Percentiles rank a stretch among this genome's conserved stretches.
These are phyloP conservation scores for Elachura formosa DNA, from an alignment of 2,113 vertebrate genomes.

Conservation along the genomic window DNA sequence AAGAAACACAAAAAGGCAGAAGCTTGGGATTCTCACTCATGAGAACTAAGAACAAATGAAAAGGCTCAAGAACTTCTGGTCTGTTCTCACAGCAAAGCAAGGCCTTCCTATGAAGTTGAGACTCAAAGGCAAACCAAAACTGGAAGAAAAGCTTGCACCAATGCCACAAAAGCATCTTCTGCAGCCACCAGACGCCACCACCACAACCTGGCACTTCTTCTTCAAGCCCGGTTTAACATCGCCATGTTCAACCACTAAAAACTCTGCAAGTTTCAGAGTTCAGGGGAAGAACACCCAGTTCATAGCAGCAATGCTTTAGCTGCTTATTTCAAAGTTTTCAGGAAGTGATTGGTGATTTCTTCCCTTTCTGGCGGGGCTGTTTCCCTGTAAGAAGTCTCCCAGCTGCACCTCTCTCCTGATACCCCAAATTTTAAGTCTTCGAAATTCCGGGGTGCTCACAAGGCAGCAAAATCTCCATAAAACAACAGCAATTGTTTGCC, in stretches of 20 bases:
- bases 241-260: background rate
- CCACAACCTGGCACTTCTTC: background rate
- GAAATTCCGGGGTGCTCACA: background rate
- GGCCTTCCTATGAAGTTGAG: background rate
- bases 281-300: background rate
- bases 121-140: background rate
- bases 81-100: background rate
- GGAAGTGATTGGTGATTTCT: background rate
- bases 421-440: background rate
- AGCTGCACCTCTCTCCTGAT: background rate
- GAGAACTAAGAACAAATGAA: background rate
- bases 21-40: background rate
- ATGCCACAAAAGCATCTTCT: background rate
- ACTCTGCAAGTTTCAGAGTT: background rate
- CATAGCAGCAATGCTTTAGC: background rate
- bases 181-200: too few species aligned
- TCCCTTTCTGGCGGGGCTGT: background rate
- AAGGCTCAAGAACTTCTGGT: background rate
- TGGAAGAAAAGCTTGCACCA: background rate
- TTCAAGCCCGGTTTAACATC: background rate
- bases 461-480: background rate
- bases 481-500: conserved; percentile 8
- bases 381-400: background rate
- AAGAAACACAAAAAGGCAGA: background rate
- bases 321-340: background rate